These are phyloP conservation scores for Grus americana DNA, from an alignment of 2,113 vertebrate species.

Conservation along the genomic window DNA sequence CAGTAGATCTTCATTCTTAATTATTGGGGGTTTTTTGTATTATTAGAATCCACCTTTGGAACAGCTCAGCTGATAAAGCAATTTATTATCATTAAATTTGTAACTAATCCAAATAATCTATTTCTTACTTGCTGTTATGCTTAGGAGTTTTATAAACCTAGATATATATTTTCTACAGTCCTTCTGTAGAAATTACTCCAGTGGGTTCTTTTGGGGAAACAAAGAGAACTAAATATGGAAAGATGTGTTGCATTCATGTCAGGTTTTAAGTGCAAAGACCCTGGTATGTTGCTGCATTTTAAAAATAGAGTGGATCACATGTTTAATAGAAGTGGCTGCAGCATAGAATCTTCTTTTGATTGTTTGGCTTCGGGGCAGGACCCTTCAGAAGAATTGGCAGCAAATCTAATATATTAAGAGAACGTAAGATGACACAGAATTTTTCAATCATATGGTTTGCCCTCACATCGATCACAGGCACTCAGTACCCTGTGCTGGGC, in stretches of 20 bases:
- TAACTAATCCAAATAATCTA: background rate
- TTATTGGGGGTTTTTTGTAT: background rate
- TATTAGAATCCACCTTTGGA: background rate
- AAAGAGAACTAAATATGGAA: background rate
- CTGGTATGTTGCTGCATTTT: background rate
- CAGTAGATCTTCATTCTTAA: background rate
- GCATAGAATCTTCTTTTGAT: background rate
- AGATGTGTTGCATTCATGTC: background rate
- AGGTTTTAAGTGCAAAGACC: background rate
- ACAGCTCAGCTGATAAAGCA: background rate
- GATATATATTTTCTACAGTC: background rate
- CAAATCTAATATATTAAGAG: background rate
- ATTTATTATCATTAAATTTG: background rate
- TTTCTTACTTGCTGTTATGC: background rate
- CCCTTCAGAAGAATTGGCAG: background rate
- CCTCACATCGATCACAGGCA: background rate
- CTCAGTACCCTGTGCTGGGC: background rate
- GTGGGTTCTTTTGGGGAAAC: background rate
- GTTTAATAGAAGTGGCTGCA: background rate
- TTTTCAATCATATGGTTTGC: background rate
- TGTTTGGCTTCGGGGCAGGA: background rate
- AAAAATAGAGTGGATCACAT: background rate
- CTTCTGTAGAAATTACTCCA: background rate
- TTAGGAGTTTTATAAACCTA: background rate
- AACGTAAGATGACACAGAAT: background rate